Percentiles rank a stretch among this genome's conserved stretches.
Evolutionary conservation across 1,140 invertebrate species (phyloP).

Genomic region (Paraescarpia echinospica): DNA sequence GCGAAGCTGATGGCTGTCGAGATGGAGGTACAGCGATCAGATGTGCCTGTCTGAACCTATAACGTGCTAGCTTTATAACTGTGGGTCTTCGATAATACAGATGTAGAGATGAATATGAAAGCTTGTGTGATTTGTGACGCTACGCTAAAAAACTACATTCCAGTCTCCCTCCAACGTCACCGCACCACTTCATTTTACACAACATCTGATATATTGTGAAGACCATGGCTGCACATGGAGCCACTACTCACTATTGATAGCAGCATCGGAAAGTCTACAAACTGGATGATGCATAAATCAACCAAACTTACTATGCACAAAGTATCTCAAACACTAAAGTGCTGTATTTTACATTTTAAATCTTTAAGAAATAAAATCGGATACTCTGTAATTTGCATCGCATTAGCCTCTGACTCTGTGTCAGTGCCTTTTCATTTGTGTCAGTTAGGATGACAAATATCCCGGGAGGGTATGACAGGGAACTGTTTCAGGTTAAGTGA

Average conservation of each 20-base stretch:
- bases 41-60: neutral
- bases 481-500: neutral
- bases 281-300: neutral
- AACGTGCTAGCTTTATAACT: neutral
- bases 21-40: neutral
- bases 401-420: neutral
- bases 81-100: neutral
- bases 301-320: neutral
- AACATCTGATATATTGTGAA: neutral
- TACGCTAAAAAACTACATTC: neutral
- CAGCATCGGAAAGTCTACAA: neutral
- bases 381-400: neutral
- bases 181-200: neutral
- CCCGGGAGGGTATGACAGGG: neutral
- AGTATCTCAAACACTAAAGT: neutral
- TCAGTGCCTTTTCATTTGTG: neutral
- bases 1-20: neutral
- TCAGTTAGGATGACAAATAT: neutral
- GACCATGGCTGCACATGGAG: neutral
- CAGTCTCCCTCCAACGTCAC: neutral
- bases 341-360: too few species aligned
- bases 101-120: neutral
- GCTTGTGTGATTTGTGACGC: neutral
- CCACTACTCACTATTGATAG: neutral
- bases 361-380: neutral